Base-by-base conservation (phyloP, 2,113 vertebrate species). In the Bujurquina vittata region DNA sequence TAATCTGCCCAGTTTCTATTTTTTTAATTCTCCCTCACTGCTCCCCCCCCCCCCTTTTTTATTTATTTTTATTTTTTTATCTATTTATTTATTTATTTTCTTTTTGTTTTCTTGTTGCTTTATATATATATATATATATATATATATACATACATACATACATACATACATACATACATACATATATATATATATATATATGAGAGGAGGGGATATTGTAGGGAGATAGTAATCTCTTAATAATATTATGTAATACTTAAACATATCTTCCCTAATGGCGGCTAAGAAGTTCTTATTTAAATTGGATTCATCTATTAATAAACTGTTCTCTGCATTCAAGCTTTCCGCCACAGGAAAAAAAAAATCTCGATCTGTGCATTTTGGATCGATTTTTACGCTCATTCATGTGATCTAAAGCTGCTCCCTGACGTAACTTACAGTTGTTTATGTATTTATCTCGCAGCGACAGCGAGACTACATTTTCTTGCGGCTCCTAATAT, bases 401-500 rank as follows among this genome's bases (percentile, higher is more conserved):
- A 91, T 93, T 93, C 91, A 92, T 93, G 85, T 79, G 75, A 62
- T 92, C 88, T 89, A 78, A 93, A 95, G 77, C 92, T 86, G 88
- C 79, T 84, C 81, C 92, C 94, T 95, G 95, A 96, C 95, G 92
- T 95, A 95, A 95, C 94, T 92, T 87, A 77, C 65, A 33, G 81
- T 85, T 91, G 86, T 89, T 77, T 86, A 55, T 77, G 85, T 86
- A 54, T 62, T 67, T 81, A 33, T 65, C 75, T 56, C 59, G 75
- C 80, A 55, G 20, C 57, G 79, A 74, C 81, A 40, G 22, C 74
- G 90, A 91, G 87, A 89, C 93, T 89, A 90, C 94, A 40, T 94
- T 91, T 93, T 94, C 82, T 85, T 59, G 55, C 31, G 87, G 79
- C 91, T 92, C 54, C 79, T 58, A 59, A 85, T 63, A 80, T 88